Percentiles rank a stretch among this genome's conserved stretches.
Evolutionary conservation across 2,797 vertebrate genomes (phyloP).

Genomic region (Thalassophryne amazonica): DNA sequence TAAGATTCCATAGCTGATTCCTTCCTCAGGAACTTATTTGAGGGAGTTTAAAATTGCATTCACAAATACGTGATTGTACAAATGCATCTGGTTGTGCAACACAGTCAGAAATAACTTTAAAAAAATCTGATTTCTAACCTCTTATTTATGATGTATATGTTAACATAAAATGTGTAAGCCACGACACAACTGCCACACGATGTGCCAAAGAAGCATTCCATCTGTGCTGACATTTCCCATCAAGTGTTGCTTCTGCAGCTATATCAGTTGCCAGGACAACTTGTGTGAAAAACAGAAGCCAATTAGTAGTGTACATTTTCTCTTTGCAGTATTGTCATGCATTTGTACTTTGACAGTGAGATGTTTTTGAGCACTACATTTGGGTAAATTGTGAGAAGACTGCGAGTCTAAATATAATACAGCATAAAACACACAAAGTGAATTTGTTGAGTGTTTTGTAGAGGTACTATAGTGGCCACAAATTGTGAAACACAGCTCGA

Average conservation of each 20-base stretch:
- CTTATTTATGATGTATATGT: conserved; percentile 12
- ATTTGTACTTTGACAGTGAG: conserved; percentile 25
- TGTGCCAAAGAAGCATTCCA: conserved; percentile 24
- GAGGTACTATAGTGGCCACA: too few relatives aligned
- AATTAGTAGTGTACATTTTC: conserved; percentile 47
- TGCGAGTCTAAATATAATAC: neutral
- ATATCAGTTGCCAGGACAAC: conserved; percentile 48
- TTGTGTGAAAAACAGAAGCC: conserved; percentile 36
- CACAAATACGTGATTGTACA: neutral
- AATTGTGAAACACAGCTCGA: too few relatives aligned
- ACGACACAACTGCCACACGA: conserved; percentile 1
- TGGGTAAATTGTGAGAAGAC: neutral
- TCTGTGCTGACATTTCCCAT: conserved; percentile 35
- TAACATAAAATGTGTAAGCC: conserved; percentile 6
- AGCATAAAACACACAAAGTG: too few relatives aligned
- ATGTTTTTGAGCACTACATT: conserved; percentile 5
- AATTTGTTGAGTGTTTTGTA: too few relatives aligned
- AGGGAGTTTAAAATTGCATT: conserved; percentile 44
- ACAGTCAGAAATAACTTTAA: conserved; percentile 15
- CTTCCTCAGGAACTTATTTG: conserved; percentile 39
- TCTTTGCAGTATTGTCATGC: conserved; percentile 29
- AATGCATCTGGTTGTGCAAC: conserved; percentile 16
- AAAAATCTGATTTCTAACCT: conserved; percentile 26
- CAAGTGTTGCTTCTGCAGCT: conserved; percentile 29
- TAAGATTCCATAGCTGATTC: neutral